Evolutionary conservation across 2,113 vertebrate species (phyloP).

Genomic region (Struthidea cinerea): DNA sequence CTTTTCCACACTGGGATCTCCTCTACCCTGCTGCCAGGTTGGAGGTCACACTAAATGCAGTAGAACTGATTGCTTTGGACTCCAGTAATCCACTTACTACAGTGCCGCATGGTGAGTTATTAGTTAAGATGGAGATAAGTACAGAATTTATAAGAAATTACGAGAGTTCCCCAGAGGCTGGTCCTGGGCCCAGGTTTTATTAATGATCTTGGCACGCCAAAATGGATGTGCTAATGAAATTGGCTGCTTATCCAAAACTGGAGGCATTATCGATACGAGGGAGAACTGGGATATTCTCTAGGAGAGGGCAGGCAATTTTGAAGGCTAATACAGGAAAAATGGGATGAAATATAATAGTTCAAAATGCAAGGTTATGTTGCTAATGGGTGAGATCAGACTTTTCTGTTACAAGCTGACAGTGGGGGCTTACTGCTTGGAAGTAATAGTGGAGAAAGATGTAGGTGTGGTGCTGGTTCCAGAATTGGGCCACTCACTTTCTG

Average conservation of each 20-base stretch:
- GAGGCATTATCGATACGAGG: not conserved
- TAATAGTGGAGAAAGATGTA: not conserved
- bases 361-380: not conserved
- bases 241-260: not conserved
- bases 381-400: not conserved
- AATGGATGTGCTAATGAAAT: not conserved
- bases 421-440: not conserved
- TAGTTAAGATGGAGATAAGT: constrained; percentile 1
- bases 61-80: not conserved
- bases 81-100: not conserved
- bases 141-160: not conserved
- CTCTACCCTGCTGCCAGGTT: not conserved
- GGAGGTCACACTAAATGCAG: not conserved
- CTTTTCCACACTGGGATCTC: not conserved
- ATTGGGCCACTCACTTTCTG: not conserved
- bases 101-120: not conserved
- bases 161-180: not conserved
- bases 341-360: not conserved
- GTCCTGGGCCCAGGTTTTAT: not conserved
- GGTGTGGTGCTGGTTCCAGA: not conserved
- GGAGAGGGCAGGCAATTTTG: not conserved
- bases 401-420: not conserved
- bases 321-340: not conserved
- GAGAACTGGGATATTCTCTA: not conserved
- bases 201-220: not conserved